These are phyloP conservation scores for Falco cherrug DNA, from an alignment of 2,797 vertebrate species.

Conservation along the genomic window DNA sequence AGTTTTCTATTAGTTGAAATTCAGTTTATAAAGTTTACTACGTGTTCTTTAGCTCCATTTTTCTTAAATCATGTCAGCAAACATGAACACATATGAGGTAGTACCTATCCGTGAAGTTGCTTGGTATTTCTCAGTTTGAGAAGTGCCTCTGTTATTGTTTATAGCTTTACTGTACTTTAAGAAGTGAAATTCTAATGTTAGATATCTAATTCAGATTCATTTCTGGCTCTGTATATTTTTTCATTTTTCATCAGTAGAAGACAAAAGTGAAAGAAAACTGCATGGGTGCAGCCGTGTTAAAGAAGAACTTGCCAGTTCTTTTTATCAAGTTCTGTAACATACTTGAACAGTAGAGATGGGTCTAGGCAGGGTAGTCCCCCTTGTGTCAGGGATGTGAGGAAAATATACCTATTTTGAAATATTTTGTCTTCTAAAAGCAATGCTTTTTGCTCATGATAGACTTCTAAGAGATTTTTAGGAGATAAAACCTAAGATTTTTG, in stretches of 20 bases:
- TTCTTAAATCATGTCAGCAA: neutral
- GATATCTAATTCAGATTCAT: neutral
- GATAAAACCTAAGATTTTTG: neutral
- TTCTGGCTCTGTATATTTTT: neutral
- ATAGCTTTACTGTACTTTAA: neutral
- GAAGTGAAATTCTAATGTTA: neutral
- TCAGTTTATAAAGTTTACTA: neutral
- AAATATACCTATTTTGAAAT: neutral
- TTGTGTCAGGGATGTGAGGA: neutral
- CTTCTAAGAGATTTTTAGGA: neutral
- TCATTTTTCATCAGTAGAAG: neutral
- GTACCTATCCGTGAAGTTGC: neutral
- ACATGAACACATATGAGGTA: neutral
- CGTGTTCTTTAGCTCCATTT: neutral
- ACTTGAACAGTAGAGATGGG: neutral
- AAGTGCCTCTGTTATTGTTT: neutral
- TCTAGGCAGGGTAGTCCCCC: neutral
- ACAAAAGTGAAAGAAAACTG: neutral
- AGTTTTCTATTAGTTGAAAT: neutral
- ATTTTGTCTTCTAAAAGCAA: neutral
- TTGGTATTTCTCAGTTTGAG: neutral
- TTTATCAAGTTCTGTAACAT: neutral
- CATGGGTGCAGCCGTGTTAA: fast-evolving
- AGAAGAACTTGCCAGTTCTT: neutral
- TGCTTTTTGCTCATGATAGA: neutral